Evolutionary conservation across 2,888 invertebrate genomes (phyloP), one percentile per base, ranked within the genome.

Genomic region (Aleiodes alternator): DNA sequence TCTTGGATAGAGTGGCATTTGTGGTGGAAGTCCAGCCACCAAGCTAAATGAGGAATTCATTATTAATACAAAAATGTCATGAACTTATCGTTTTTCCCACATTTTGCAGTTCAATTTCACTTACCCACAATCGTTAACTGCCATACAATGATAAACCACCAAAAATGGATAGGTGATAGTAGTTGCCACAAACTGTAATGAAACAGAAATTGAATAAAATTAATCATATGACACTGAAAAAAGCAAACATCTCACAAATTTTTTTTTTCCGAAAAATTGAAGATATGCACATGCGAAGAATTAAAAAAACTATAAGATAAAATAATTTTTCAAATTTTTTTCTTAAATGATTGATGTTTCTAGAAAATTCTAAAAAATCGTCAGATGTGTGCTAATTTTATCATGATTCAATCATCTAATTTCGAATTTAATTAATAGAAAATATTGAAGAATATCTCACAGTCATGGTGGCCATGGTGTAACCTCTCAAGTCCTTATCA

Each of bases 131-230:
- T 96, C 94, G 77, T 94, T 94, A 9, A 98, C 95, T 76, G 95
- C 93, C 96, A 98, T 97, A 84, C 97, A 96, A 76, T 96, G 96
- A 11, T 96, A 95, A 0, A 98, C 97, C 76, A 98, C 95, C 87
- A 95, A 94, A 87, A 98, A 94, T 23, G 98, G 98, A 90, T 99
- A 98, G n/a, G 97, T 95, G 78, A 97, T 86, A 73, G 96, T 95
- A 78, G 95, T 93, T 76, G 96, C 95, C 70, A 97, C 90, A 88
- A 97, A 95, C 92, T 92, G 90, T 81, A 87, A 86, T 81, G 84
- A 83, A 81, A 80, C 1, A 74, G 80, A 68, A 78, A 57, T 56
- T 68, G 72, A 77, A 73, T 61, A 70, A 71, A 73, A 73, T 68
- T 23, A 69, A 73, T 23, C 2, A 23, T 23, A 23, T 23, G 23